Evolutionary conservation across 2,113 vertebrate species (phyloP).

Genomic region (Microcebus griseorufus): DNA sequence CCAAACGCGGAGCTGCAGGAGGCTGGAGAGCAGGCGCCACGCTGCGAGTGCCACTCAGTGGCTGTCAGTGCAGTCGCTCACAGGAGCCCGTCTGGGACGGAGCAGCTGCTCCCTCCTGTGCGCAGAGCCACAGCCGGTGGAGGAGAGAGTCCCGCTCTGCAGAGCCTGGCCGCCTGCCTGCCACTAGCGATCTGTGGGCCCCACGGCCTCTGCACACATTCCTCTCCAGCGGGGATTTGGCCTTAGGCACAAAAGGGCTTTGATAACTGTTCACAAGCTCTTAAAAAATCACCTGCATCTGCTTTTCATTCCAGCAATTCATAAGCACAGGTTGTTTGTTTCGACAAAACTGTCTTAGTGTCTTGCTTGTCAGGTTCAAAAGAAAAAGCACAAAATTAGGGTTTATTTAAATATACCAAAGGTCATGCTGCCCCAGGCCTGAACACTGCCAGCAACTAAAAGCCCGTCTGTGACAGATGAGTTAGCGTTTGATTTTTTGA

Average conservation of each 20-base stretch:
- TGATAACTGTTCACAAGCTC: neutral
- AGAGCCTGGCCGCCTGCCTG: neutral
- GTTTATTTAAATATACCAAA: neutral
- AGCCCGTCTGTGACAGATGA: neutral
- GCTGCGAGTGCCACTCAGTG: accelerated
- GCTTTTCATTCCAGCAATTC: neutral
- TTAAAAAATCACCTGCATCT: neutral
- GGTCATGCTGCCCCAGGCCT: neutral
- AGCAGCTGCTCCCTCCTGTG: neutral
- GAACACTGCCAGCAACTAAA: neutral
- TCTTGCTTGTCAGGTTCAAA: neutral
- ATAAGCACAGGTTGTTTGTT: neutral
- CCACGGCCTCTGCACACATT: neutral
- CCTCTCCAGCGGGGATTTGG: neutral
- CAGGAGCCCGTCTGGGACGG: neutral
- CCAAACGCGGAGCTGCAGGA: neutral
- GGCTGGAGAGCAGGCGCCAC: neutral
- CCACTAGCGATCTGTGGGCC: neutral
- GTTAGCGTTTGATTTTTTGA: neutral
- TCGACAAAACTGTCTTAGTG: neutral
- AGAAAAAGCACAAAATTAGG: neutral
- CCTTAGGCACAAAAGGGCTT: neutral
- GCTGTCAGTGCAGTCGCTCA: neutral
- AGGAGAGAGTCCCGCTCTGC: neutral
- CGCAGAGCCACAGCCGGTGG: neutral